Evolutionary conservation across 2,888 invertebrate species (phyloP).

Genomic region (Germaria angustata): DNA sequence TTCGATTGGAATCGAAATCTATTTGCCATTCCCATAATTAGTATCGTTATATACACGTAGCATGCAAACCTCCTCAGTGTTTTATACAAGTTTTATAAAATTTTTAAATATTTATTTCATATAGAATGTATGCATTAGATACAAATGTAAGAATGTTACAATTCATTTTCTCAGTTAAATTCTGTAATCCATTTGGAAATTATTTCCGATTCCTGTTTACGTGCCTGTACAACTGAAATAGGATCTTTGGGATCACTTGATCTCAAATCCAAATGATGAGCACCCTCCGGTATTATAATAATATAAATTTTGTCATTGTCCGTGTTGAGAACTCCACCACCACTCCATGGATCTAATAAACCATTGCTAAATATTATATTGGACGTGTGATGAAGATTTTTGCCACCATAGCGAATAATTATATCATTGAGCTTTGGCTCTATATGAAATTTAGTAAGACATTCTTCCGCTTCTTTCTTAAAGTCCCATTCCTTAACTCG

Average conservation of each 20-base stretch:
- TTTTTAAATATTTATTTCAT: too few species aligned
- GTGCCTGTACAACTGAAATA: slow-evolving; percentile 73
- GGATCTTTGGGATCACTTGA: slow-evolving; percentile 71
- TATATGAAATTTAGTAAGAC: slow-evolving; percentile 86
- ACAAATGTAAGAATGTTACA: too few species aligned
- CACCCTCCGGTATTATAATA: slow-evolving; percentile 89
- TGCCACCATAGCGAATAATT: slow-evolving; percentile 89
- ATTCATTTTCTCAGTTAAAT: slow-evolving; percentile 52
- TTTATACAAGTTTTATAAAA: too few species aligned
- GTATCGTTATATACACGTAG: too few species aligned
- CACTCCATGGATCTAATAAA: slow-evolving; percentile 92
- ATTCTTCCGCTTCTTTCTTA: slow-evolving; percentile 84
- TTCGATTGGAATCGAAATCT: too few species aligned
- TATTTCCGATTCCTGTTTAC: slow-evolving; percentile 72
- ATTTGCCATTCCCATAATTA: too few species aligned
- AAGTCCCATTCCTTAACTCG: slow-evolving; percentile 88
- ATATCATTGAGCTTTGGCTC: slow-evolving; percentile 85
- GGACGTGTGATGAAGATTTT: slow-evolving; percentile 82
- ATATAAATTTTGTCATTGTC: slow-evolving; percentile 85
- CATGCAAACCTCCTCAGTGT: too few species aligned
- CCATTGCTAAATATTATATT: slow-evolving; percentile 93
- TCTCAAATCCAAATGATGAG: slow-evolving; percentile 92
- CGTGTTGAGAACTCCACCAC: slow-evolving; percentile 88
- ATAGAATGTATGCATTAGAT: too few species aligned
- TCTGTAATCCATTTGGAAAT: slow-evolving; percentile 72